phyloP scores from a whole-genome alignment of 2,797 vertebrate species.

The Acipenser oxyrinchus region DNA sequence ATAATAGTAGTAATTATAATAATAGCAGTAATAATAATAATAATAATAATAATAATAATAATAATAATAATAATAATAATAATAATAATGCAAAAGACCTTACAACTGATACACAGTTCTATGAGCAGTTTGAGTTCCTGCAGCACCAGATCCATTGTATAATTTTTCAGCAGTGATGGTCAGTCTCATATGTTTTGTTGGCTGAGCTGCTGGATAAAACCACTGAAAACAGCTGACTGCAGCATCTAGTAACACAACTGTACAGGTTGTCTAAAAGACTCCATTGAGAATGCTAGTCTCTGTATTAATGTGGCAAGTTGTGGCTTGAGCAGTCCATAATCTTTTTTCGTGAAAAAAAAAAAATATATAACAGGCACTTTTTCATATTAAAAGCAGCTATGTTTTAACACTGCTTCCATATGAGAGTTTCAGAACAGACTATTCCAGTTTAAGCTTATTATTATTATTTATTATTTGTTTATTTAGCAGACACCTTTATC shows the following conservation, averaged over 20 bases:
- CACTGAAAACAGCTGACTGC: constrained; percentile 12
- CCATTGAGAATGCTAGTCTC: too few species aligned
- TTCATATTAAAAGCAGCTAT: neutral
- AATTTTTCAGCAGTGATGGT: constrained; percentile 1
- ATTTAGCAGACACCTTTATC: too few species aligned
- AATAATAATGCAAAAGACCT: constrained; percentile 9
- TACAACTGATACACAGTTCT: constrained; percentile 17
- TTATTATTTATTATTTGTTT: too few species aligned
- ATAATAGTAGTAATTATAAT: too few species aligned
- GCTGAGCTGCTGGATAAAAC: neutral
- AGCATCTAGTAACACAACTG: neutral
- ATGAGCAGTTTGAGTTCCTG: constrained; percentile 12
- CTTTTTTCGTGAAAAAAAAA: too few species aligned
- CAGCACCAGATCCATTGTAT: constrained; percentile 10
- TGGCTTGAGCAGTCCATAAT: too few species aligned
- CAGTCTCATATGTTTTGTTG: constrained; percentile 6
- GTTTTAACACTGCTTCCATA: neutral
- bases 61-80: too few species aligned
- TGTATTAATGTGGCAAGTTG: too few species aligned
- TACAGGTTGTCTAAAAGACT: too few species aligned
- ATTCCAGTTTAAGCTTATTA: neutral
- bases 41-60: too few species aligned
- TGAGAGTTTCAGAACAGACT: neutral
- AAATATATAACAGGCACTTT: neutral
- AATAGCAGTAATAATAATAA: too few species aligned